phyloP scores from a whole-genome alignment of 1,140 invertebrate species.

The Nasonia vitripennis region DNA sequence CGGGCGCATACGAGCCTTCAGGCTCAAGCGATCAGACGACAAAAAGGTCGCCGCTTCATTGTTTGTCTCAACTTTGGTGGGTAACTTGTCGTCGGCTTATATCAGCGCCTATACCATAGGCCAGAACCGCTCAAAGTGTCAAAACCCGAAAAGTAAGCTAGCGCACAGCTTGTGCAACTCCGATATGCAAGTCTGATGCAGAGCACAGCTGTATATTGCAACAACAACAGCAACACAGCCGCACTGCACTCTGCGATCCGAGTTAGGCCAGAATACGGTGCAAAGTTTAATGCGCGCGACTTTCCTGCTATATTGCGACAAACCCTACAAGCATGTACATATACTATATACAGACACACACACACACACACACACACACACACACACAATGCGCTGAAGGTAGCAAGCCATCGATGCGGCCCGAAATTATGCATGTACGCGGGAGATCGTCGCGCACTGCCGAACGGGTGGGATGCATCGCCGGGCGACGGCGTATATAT shows the following conservation, averaged over 20 bases:
- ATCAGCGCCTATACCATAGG: not conserved
- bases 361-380: no score
- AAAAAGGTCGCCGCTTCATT: not conserved
- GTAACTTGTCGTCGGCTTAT: no score
- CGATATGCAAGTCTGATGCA: slow-evolving; percentile 3
- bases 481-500: not conserved
- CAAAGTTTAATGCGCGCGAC: slow-evolving; percentile 14
- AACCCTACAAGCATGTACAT: no score
- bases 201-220: no score
- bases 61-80: not conserved
- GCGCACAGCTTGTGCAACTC: slow-evolving; percentile 8
- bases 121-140: not conserved
- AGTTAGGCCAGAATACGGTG: not conserved
- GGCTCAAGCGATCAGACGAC: not conserved
- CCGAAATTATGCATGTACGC: slow-evolving; percentile 18
- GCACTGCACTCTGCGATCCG: not conserved
- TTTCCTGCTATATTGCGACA: not conserved
- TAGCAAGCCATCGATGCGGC: not conserved
- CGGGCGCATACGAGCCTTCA: not conserved
- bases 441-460: slow-evolving; percentile 30
- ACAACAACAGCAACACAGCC: no score
- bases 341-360: no score
- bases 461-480: slow-evolving; percentile 3
- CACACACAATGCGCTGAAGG: no score
- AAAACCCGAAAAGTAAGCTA: not conserved